Evolutionary conservation across 2,113 vertebrate species (phyloP).

Genomic region (Trogon surrucura): DNA sequence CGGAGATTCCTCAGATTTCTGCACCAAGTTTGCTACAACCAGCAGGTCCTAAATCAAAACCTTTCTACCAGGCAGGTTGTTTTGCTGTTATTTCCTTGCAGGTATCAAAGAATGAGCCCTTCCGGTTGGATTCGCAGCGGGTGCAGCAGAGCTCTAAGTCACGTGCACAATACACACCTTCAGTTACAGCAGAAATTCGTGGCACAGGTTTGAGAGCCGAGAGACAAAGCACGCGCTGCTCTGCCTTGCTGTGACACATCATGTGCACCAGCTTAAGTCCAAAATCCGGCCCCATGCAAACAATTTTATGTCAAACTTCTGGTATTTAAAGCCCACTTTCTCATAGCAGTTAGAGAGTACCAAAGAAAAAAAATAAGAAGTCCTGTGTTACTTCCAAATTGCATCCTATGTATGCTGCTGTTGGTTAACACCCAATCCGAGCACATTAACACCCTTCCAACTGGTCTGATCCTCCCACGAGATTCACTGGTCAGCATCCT

Average conservation of each 20-base stretch:
- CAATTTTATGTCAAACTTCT: background rate
- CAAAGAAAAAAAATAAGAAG: background rate
- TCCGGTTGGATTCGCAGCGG: background rate
- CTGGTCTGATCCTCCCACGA: background rate
- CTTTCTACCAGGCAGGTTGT: background rate
- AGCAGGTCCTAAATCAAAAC: background rate
- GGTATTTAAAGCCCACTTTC: background rate
- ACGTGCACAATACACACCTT: background rate
- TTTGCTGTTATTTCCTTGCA: background rate
- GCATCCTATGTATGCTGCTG: background rate
- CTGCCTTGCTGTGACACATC: background rate
- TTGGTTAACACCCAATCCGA: background rate
- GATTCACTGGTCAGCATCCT: background rate
- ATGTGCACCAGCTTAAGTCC: background rate
- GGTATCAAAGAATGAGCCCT: background rate
- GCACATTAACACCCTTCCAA: background rate
- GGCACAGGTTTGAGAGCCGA: background rate
- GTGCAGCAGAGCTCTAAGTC: background rate
- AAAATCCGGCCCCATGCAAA: background rate
- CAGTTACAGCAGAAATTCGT: background rate
- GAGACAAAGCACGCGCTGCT: background rate
- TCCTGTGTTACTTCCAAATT: background rate
- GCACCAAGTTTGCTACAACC: background rate
- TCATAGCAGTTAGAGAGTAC: background rate
- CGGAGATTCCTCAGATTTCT: background rate